Evolutionary conservation across 2,888 invertebrate species (phyloP).

Genomic region (Trachelus tabidus): DNA sequence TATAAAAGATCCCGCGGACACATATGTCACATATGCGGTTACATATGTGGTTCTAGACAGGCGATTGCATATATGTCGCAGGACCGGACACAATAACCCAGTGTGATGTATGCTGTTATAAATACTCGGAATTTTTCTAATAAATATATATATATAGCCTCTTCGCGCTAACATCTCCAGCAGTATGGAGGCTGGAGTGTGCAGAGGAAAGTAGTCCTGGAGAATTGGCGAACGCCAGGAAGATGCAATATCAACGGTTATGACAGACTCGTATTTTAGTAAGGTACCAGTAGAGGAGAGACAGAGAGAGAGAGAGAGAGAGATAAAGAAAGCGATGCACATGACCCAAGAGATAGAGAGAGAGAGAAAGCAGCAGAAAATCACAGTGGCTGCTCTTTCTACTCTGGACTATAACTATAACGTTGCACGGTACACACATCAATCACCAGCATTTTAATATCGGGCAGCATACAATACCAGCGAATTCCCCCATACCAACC

Average conservation of each 20-base stretch:
- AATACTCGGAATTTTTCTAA: not conserved
- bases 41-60: not conserved
- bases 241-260: conserved; percentile 61
- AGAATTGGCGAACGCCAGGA: not conserved
- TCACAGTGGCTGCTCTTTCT: conserved; percentile 31
- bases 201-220: conserved; percentile 30
- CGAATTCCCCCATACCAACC: conserved; percentile 22
- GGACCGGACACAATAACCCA: not conserved
- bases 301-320: conserved; percentile 14
- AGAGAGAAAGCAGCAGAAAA: conserved; percentile 7
- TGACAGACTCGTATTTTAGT: conserved; percentile 56
- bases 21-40: not conserved
- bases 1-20: not conserved
- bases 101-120: not conserved
- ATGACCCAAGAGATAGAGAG: conserved; percentile 16
- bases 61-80: not conserved
- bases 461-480: conserved; percentile 62
- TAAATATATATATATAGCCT: not conserved
- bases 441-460: conserved; percentile 67
- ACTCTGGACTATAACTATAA: conserved; percentile 31
- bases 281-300: conserved; percentile 39
- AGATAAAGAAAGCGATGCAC: conserved; percentile 7
- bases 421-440: conserved; percentile 64
- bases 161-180: not conserved
- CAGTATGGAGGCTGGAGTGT: conserved; percentile 42